Evolutionary conservation across 1,140 invertebrate genomes (phyloP), one percentile per base, ranked within the genome.

Genomic region (Pogonomyrmex barbatus): DNA sequence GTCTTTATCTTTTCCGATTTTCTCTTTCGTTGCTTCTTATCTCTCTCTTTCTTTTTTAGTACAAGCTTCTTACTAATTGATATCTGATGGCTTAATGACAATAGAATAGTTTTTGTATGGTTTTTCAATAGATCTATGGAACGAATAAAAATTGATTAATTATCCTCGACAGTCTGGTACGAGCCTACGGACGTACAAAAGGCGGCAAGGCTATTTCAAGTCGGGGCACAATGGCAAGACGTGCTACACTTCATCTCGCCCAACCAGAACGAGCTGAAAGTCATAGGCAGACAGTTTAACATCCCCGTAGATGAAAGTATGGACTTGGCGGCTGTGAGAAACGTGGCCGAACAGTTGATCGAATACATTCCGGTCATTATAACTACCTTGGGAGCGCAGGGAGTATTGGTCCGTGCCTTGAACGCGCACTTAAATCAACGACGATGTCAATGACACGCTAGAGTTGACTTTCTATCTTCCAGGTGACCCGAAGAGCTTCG

Each of bases 101-200:
- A 54, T 17, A 73, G 24, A 12, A 2, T 63, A 39, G 33, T 5
- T 14, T 9, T 0, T 45, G 17, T 36, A 73, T 54, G 33, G 30
- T 54, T 73, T 33, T 14, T 24, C 24, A 33, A 71, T 71, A 5
- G 47, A 30, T 30, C 9, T 1, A 14, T 14, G n/a, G 4, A 24
- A 14, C 42, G 24, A 70, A 47, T 70, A 70, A 70, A 10, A 30
- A 52, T 33, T 36, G 6, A 12, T 54, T 24, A 24, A 73, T 71
- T 87, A 54, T 54, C 84, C 30, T 36, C 56, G 95, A 4, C 93
- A 97, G 96, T 97, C 45, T 97, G 96, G 95, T 97, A 96, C 92
- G 96, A 97, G 90, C 96, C 96, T 4, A 97, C 96, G 2, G 96
- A 97, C 90, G 65, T 96, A 2, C 91, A 93, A 56, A 96, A 96